A percentile compares a stretch with the other conserved stretches of the same genome.
phyloP scores from a whole-genome alignment of 1,140 invertebrate species.

The Amyelois transitella region DNA sequence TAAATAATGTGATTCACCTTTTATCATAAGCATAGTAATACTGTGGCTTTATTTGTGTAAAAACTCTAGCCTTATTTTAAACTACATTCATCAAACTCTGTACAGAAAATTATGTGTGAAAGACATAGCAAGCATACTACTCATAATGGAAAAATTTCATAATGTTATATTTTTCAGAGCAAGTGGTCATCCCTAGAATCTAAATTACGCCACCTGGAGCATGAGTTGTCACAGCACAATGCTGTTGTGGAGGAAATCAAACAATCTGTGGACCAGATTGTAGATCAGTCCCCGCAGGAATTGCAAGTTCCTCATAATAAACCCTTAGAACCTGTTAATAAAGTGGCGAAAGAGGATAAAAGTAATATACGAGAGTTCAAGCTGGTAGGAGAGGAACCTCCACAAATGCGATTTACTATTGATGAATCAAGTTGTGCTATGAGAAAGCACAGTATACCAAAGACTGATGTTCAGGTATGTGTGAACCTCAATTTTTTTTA shows the following conservation, averaged over 20 bases:
- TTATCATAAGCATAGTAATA: too few species aligned
- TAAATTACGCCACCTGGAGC: conserved; percentile 78
- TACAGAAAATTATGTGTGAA: too few species aligned
- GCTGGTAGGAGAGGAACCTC: conserved; percentile 51
- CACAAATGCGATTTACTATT: conserved; percentile 42
- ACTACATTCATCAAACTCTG: too few species aligned
- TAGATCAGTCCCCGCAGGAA: conserved; percentile 35
- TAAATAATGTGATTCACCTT: too few species aligned
- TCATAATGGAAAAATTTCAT: too few species aligned
- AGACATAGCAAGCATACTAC: too few species aligned
- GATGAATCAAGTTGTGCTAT: conserved; percentile 49
- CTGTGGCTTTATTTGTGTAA: too few species aligned
- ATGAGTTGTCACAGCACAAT: conserved; percentile 77
- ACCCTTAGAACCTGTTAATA: neutral
- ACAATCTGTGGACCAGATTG: conserved; percentile 65
- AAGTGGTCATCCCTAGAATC: conserved; percentile 81
- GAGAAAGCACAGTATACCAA: conserved; percentile 57
- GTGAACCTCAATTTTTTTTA: conserved; percentile 5
- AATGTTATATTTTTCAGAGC: conserved; percentile 66
- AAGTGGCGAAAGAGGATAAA: conserved; percentile 2
- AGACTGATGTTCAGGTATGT: conserved; percentile 73
- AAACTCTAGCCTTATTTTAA: too few species aligned
- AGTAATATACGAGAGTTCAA: conserved; percentile 44
- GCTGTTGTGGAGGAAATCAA: conserved; percentile 76
- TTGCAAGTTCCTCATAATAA: neutral